Conservation (phyloP, 2,797 vertebrate species). For the Crocidura indochinensis region DNA sequence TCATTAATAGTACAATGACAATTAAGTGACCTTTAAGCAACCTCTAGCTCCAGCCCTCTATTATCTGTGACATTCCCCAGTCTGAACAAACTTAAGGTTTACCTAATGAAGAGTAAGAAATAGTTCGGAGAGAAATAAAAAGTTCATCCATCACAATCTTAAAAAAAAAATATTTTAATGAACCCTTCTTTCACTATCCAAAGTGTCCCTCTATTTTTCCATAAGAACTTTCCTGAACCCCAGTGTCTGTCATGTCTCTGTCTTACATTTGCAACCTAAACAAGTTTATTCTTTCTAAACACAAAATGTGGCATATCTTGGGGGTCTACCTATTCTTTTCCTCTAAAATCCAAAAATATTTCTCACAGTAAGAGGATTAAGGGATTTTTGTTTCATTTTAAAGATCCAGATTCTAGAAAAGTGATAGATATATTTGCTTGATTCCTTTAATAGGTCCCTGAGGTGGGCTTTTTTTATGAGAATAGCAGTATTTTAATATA, state of each 20-base stretch:
- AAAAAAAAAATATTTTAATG: neutral
- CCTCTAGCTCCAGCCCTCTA: neutral
- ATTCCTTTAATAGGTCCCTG: neutral
- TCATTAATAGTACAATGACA: neutral
- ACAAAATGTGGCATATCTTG: conserved; percentile 5
- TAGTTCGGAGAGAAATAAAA: neutral
- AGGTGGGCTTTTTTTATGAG: conserved; percentile 16
- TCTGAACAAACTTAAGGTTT: conserved; percentile 26
- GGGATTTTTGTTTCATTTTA: conserved; percentile 47
- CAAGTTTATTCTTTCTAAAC: conserved; percentile 1
- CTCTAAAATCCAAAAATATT: conserved; percentile 38
- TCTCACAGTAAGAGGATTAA: conserved; percentile 22
- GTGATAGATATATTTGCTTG: neutral
- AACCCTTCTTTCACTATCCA: too few relatives aligned
- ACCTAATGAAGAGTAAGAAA: conserved; percentile 22
- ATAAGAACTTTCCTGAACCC: neutral
- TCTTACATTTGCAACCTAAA: conserved; percentile 30
- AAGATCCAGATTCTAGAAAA: conserved; percentile 21
- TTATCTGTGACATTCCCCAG: neutral
- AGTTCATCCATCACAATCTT: neutral
- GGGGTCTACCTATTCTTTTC: neutral
- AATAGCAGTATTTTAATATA: conserved; percentile 39
- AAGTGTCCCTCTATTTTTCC: neutral
- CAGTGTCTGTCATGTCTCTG: neutral
- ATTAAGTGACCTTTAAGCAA: neutral